These are phyloP conservation scores for Hippasteria phrygiana DNA, from an alignment of 53 echinoderm and acorn worm genomes.

Conservation along the genomic window DNA sequence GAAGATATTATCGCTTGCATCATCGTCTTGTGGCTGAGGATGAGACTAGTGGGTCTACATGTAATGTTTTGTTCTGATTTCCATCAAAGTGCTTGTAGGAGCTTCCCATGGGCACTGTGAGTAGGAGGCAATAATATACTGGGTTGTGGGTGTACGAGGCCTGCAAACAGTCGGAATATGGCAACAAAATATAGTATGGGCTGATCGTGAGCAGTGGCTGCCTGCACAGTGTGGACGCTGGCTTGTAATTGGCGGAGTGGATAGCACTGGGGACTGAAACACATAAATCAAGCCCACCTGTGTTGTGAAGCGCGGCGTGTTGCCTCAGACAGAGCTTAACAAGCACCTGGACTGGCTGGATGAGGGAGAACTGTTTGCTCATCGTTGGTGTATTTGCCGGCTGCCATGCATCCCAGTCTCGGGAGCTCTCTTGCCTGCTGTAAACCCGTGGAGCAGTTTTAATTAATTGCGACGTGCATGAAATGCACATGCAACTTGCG, in stretches of 20 bases:
- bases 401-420: no score
- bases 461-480: background rate
- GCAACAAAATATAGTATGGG: background rate
- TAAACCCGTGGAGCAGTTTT: background rate
- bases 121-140: no score
- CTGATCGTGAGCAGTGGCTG: conserved; percentile 9
- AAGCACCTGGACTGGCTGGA: background rate
- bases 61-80: no score
- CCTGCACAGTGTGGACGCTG: background rate
- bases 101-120: no score
- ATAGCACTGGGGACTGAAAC: background rate
- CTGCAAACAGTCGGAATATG: background rate
- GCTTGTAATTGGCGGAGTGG: conserved; percentile 41
- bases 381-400: background rate
- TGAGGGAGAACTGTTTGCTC: background rate
- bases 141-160: no score
- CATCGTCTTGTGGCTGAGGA: no score
- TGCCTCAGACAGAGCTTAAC: background rate
- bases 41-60: no score
- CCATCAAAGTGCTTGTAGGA: no score
- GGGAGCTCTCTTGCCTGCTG: no score
- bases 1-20: no score
- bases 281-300: conserved; percentile 35
- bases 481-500: no score
- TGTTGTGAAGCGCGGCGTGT: background rate